A percentile compares a stretch with the other conserved stretches of the same genome.
Conservation (phyloP, 1,140 invertebrate species). For the Drosophila ercepeae region DNA sequence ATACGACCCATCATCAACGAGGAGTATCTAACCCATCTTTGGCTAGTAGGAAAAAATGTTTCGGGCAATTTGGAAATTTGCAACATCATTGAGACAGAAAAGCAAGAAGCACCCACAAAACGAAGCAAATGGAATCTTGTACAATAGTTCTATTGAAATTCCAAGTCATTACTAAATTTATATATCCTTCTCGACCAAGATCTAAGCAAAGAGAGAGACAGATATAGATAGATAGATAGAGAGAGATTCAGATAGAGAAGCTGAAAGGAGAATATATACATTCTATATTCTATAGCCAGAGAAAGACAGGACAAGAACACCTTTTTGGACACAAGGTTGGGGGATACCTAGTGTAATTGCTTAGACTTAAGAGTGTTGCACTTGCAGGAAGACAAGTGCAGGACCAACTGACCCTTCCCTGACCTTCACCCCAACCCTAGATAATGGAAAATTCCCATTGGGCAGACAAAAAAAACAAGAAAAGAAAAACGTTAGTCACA, state of each 20-base stretch:
- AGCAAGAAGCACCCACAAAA: conserved; percentile 52
- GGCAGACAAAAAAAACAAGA: conserved; percentile 6
- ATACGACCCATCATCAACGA: conserved; percentile 18
- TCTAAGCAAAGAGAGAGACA: conserved; percentile 54
- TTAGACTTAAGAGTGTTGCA: conserved; percentile 71
- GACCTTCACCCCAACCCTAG: conserved; percentile 11
- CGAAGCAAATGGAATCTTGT: conserved; percentile 83
- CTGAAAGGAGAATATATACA: conserved; percentile 13
- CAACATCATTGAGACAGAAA: conserved; percentile 72
- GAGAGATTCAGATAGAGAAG: conserved; percentile 13
- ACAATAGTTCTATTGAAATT: conserved; percentile 81
- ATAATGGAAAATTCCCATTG: conserved; percentile 38
- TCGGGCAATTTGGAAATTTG: conserved; percentile 78
- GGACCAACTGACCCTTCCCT: conserved; percentile 43
- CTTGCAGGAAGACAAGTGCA: conserved; percentile 68
- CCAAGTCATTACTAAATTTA: conserved; percentile 38
- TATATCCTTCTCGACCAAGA: conserved; percentile 26
- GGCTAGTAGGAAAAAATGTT: conserved; percentile 49
- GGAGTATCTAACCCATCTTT: conserved; percentile 41
- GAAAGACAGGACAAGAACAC: conserved; percentile 15
- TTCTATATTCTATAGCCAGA: conserved; percentile 19
- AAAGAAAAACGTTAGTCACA: conserved; percentile 12
- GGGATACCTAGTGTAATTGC: conserved; percentile 84
- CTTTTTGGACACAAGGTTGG: conserved; percentile 77
- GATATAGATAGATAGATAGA: conserved; percentile 20